phyloP scores from a whole-genome alignment of 2,888 invertebrate genomes.

The Exocentrus adspersus region DNA sequence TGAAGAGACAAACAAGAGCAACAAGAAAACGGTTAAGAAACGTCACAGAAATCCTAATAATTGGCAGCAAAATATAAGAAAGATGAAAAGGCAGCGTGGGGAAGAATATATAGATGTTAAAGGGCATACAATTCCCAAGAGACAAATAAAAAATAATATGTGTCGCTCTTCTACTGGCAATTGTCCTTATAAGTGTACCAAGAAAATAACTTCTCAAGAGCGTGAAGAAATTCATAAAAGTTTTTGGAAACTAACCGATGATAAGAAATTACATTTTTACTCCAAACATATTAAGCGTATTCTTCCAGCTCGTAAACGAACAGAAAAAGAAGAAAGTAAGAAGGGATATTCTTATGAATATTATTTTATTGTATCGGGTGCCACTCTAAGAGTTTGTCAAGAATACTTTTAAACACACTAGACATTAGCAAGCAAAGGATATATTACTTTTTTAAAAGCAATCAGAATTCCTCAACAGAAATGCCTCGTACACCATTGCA shows the following conservation, averaged over 20 bases:
- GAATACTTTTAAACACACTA: not conserved
- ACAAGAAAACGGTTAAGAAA: not conserved
- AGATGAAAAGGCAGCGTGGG: not conserved
- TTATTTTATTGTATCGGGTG: not conserved
- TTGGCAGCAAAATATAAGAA: not conserved
- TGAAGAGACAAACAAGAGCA: too few relatives aligned
- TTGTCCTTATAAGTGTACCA: not conserved
- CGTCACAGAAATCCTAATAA: not conserved
- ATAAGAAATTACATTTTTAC: constrained; percentile 1
- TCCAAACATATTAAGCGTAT: constrained; percentile 3
- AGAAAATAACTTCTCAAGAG: not conserved
- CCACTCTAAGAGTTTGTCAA: not conserved
- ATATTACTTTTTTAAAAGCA: not conserved
- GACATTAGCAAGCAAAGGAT: not conserved
- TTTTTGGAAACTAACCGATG: not conserved
- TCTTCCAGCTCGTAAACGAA: not conserved
- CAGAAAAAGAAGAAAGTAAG: not conserved
- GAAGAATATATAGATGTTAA: constrained; percentile 1
- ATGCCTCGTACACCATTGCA: not conserved
- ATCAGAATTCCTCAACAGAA: not conserved
- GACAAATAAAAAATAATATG: not conserved
- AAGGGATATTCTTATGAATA: not conserved
- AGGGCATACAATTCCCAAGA: not conserved
- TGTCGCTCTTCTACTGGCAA: too few relatives aligned
- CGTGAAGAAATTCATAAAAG: not conserved